phyloP scores from a whole-genome alignment of 1,140 invertebrate species.

The Tetragnatha versicolor region DNA sequence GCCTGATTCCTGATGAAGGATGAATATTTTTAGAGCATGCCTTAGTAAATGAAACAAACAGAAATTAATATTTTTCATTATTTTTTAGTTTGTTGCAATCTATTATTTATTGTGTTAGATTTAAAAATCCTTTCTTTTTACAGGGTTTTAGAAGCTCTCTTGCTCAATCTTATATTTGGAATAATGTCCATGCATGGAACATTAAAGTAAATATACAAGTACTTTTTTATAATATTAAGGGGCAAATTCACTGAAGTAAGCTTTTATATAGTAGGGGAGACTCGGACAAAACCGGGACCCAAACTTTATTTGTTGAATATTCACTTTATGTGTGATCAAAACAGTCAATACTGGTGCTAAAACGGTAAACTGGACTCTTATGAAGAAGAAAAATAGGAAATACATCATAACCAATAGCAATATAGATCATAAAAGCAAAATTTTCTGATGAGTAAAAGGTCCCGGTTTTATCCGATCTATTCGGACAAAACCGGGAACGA shows the following conservation, averaged over 20 bases:
- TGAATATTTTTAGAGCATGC: neutral
- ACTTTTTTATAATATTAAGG: neutral
- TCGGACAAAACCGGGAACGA: no score
- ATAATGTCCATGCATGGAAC: conserved; percentile 76
- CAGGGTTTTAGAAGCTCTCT: conserved; percentile 80
- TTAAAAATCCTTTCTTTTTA: neutral
- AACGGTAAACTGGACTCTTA: neutral
- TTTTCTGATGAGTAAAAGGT: no score
- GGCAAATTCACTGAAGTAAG: neutral
- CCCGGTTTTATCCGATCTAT: no score
- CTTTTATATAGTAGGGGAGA: neutral
- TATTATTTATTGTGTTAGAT: neutral
- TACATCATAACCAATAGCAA: no score
- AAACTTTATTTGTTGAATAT: no score
- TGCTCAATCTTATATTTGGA: conserved; percentile 81
- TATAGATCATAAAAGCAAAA: no score
- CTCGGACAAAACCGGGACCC: no score
- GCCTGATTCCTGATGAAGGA: no score
- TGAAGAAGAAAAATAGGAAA: no score
- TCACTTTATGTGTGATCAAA: neutral
- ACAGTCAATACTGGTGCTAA: neutral
- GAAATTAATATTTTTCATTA: neutral
- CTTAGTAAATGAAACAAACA: neutral
- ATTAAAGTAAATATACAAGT: conserved; percentile 59
- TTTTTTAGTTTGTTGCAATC: neutral